phyloP scores from a whole-genome alignment of 64 coral and sea anemone species.

The Pocillopora damicornis region DNA sequence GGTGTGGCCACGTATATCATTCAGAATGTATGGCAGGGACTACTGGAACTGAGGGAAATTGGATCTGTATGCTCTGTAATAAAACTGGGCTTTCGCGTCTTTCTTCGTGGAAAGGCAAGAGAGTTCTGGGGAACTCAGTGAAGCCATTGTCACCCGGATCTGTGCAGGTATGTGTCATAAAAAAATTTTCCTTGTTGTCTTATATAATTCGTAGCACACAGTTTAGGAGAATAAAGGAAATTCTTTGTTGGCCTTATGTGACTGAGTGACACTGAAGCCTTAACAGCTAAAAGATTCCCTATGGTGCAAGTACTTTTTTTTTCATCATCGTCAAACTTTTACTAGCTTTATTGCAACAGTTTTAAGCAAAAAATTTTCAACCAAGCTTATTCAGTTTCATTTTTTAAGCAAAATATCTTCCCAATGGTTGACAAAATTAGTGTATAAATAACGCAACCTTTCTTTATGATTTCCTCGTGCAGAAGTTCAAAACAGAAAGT shows the following conservation, averaged over 20 bases:
- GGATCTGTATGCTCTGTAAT: conserved; percentile 48
- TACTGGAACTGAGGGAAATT: conserved; percentile 31
- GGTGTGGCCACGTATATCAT: conserved; percentile 54
- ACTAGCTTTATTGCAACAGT: no score
- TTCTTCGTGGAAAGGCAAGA: conserved; percentile 42
- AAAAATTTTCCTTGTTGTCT: background rate
- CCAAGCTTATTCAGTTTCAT: no score
- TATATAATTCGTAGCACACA: no score
- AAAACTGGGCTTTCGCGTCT: conserved; percentile 50
- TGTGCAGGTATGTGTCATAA: background rate
- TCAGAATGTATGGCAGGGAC: conserved; percentile 53
- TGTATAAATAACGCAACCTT: background rate
- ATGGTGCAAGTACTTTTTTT: no score
- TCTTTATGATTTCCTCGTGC: background rate
- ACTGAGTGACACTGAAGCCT: background rate
- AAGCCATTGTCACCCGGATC: background rate
- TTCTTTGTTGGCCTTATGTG: no score
- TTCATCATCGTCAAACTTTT: no score
- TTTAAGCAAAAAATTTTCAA: no score
- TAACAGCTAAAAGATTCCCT: background rate
- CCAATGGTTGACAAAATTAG: no score
- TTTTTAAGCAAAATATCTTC: no score
- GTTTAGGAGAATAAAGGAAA: no score
- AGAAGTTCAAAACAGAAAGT: conserved; percentile 1
- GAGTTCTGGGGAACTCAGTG: background rate